Evolutionary conservation across 2,888 invertebrate species (phyloP).

Genomic region (Omphaloscelis lunosa): DNA sequence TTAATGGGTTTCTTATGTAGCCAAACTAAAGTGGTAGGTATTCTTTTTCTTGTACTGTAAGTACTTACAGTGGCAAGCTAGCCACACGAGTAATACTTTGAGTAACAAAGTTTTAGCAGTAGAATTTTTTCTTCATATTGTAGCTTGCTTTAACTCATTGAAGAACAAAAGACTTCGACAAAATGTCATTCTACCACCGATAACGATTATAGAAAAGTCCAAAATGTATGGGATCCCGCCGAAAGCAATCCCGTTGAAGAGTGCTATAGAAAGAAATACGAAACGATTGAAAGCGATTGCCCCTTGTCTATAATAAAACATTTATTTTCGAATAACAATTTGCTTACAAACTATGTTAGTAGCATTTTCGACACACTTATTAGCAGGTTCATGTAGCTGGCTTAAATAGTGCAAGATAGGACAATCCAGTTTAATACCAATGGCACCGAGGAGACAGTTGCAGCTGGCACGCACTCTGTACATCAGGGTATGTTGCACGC

Average conservation of each 20-base stretch:
- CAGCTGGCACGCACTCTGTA: neutral
- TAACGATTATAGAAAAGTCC: neutral
- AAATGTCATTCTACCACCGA: neutral
- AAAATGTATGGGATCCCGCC: neutral
- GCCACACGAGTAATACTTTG: neutral
- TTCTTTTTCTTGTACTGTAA: neutral
- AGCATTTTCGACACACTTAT: too few species aligned
- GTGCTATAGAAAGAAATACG: neutral
- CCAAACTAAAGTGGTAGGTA: neutral
- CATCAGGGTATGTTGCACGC: neutral
- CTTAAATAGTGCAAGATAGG: too few species aligned
- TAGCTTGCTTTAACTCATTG: neutral
- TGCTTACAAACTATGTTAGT: neutral
- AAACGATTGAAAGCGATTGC: too few species aligned
- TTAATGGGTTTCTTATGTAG: constrained; percentile 45
- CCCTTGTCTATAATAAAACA: too few species aligned
- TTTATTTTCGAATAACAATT: neutral
- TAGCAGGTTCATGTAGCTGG: too few species aligned
- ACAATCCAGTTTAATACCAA: neutral
- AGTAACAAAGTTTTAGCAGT: neutral
- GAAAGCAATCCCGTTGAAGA: neutral
- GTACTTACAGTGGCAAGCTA: neutral
- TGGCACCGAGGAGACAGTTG: neutral
- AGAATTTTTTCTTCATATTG: neutral
- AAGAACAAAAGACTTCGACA: neutral